phyloP scores from a whole-genome alignment of 2,797 vertebrate species.

The Sebastes minor region DNA sequence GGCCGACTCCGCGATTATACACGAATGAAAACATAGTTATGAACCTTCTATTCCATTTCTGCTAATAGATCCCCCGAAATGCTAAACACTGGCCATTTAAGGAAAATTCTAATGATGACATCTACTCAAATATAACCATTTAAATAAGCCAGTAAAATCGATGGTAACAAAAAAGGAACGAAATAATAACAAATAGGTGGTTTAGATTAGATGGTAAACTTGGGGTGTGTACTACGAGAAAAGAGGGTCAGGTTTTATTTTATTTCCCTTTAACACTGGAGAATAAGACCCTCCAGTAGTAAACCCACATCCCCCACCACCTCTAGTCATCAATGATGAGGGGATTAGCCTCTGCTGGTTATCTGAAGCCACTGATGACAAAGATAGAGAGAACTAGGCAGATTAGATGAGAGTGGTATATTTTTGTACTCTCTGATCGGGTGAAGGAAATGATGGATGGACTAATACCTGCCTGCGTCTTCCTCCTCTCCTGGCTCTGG shows the following conservation, averaged over 20 bases:
- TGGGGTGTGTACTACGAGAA: background rate
- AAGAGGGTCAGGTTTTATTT: background rate
- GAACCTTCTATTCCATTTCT: too few species aligned
- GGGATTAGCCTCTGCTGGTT: conserved; percentile 57
- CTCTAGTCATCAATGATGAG: conserved; percentile 43
- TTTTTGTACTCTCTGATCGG: conserved; percentile 74
- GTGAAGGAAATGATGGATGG: conserved; percentile 81
- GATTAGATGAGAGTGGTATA: conserved; percentile 74
- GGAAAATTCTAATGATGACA: background rate
- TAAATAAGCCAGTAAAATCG: background rate
- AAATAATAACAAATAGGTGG: background rate
- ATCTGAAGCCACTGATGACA: conserved; percentile 68
- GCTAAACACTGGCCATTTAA: background rate
- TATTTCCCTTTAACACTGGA: background rate
- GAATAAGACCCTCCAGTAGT: background rate
- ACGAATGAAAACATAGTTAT: too few species aligned
- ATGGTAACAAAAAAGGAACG: fast-evolving
- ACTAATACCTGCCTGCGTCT: conserved; percentile 72
- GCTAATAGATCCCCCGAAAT: too few species aligned
- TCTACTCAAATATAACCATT: background rate
- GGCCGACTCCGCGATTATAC: too few species aligned
- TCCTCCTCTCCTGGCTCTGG: conserved; percentile 54
- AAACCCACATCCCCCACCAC: conserved; percentile 13
- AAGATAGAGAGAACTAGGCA: conserved; percentile 64
- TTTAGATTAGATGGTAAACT: background rate